Percentiles rank a stretch among this genome's conserved stretches.
These are phyloP conservation scores for Ormyrus labotus DNA, from an alignment of 2,888 invertebrate genomes.

Conservation along the genomic window DNA sequence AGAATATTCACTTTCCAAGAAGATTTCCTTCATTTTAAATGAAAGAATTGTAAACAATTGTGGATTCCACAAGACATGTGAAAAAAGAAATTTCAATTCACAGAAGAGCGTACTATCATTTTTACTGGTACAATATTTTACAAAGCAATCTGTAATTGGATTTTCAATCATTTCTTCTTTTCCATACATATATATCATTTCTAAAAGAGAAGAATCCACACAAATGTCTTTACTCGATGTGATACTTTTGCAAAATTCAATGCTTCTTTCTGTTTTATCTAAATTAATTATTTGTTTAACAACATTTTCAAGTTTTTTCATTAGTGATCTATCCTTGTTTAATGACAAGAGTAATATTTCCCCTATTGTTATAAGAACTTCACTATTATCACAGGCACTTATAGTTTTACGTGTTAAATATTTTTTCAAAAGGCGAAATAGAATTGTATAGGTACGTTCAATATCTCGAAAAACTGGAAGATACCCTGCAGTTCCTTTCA, in stretches of 20 bases:
- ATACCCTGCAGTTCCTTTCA: conserved; percentile 57
- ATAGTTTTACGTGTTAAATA: conserved; percentile 62
- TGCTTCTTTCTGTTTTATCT: conserved; percentile 59
- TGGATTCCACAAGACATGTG: conserved; percentile 60
- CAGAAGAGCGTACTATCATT: conserved; percentile 51
- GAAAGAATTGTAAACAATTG: conserved; percentile 63
- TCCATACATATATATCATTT: conserved; percentile 63
- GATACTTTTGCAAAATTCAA: conserved; percentile 59
- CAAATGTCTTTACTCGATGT: conserved; percentile 55
- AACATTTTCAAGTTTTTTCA: conserved; percentile 59
- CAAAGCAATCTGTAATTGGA: conserved; percentile 60
- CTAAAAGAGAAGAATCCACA: conserved; percentile 60
- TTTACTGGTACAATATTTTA: conserved; percentile 26
- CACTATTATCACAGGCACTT: conserved; percentile 52
- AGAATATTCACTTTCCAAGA: conserved; percentile 61
- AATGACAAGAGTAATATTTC: conserved; percentile 47
- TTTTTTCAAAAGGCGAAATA: conserved; percentile 61
- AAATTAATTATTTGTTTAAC: conserved; percentile 62
- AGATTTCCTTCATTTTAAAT: conserved; percentile 63
- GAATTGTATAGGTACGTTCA: conserved; percentile 59
- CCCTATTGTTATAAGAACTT: conserved; percentile 61
- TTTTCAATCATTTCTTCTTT: conserved; percentile 64
- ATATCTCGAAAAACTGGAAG: conserved; percentile 60
- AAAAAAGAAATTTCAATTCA: conserved; percentile 57
- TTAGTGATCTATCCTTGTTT: conserved; percentile 55